A percentile compares a stretch with the other conserved stretches of the same genome.
These are phyloP conservation scores for Phataginus tetradactyla DNA, from an alignment of 2,797 vertebrate species.

Conservation along the genomic window DNA sequence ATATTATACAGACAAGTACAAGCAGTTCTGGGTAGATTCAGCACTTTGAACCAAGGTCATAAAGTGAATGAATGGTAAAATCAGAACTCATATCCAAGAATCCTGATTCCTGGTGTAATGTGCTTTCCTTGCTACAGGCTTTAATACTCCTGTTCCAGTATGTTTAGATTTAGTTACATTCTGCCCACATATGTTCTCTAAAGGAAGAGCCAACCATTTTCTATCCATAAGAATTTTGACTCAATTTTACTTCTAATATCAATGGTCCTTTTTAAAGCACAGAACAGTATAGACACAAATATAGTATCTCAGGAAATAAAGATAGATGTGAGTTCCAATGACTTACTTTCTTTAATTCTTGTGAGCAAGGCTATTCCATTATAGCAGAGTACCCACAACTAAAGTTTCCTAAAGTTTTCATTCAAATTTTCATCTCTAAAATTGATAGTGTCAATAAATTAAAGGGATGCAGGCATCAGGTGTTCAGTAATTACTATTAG, in stretches of 20 bases:
- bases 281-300: constrained; percentile 70
- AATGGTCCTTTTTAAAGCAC: constrained; percentile 45
- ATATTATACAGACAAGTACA: not conserved
- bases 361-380: constrained; percentile 75
- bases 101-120: not conserved
- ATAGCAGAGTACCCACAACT: constrained; percentile 80
- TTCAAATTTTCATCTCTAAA: constrained; percentile 84
- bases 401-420: constrained; percentile 83
- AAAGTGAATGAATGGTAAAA: not conserved
- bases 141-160: not conserved
- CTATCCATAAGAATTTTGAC: constrained; percentile 1
- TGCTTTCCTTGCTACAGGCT: not conserved
- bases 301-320: constrained; percentile 63
- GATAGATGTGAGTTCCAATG: constrained; percentile 56
- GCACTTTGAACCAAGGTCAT: not conserved
- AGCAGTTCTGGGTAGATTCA: not conserved
- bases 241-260: constrained; percentile 49
- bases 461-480: constrained; percentile 80
- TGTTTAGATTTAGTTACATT: not conserved
- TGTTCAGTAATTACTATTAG: constrained; percentile 83
- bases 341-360: constrained; percentile 68
- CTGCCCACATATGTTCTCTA: not conserved
- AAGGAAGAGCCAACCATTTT: not conserved
- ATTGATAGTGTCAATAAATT: constrained; percentile 84
- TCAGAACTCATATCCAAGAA: not conserved